Evolutionary conservation across 1,140 invertebrate genomes (phyloP).

Genomic region (Drosophila albomicans): DNA sequence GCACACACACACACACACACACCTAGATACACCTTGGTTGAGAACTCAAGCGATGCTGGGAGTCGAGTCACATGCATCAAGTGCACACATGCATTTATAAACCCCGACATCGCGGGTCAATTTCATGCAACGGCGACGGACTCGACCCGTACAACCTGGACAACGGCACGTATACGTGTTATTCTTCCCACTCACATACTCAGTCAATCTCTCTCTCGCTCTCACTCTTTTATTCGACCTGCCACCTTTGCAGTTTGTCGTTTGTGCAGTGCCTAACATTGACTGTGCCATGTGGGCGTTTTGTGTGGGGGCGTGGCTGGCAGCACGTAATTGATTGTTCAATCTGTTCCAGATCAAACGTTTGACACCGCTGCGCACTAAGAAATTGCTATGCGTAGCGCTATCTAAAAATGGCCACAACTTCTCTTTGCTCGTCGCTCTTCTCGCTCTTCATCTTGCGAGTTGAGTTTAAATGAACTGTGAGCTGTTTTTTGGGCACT

Average conservation of each 20-base stretch:
- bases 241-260: constrained; percentile 44
- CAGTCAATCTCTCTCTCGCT: not conserved
- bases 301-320: constrained; percentile 63
- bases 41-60: constrained; percentile 1
- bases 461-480: constrained; percentile 67
- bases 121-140: constrained; percentile 74
- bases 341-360: constrained; percentile 80
- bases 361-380: constrained; percentile 45
- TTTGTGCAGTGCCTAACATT: constrained; percentile 11
- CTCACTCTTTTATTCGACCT: not conserved
- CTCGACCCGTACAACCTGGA: constrained; percentile 53
- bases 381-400: constrained; percentile 68
- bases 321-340: constrained; percentile 81
- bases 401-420: constrained; percentile 60
- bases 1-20: constrained; percentile 1
- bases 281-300: not conserved
- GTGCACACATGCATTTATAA: constrained; percentile 71
- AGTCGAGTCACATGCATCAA: constrained; percentile 60
- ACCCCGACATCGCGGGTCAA: constrained; percentile 76
- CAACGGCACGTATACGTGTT: constrained; percentile 78
- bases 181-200: constrained; percentile 40
- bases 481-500: constrained; percentile 69
- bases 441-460: not conserved
- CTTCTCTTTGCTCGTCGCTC: not conserved
- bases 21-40: not conserved